phyloP scores from a whole-genome alignment of 2,113 vertebrate genomes.

The Cyprinodon variegatus region DNA sequence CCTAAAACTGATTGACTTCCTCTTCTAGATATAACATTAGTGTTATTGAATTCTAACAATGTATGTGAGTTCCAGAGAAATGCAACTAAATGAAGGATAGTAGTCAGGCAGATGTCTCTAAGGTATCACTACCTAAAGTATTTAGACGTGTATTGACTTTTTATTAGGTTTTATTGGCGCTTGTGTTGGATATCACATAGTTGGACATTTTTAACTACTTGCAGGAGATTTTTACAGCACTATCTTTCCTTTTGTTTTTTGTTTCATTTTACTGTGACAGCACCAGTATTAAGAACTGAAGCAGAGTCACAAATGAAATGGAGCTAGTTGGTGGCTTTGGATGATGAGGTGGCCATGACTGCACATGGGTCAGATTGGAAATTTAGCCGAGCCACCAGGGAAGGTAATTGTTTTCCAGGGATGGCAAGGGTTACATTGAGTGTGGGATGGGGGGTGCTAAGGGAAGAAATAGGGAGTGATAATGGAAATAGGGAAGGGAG shows the following conservation, averaged over 20 bases:
- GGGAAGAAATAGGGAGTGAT: constrained; percentile 45
- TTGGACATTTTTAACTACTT: constrained; percentile 9
- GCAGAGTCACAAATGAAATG: constrained; percentile 47
- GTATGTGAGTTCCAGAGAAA: too few relatives aligned
- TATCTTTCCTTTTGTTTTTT: constrained; percentile 25
- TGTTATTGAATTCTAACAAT: not conserved
- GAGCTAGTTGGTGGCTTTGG: constrained; percentile 33
- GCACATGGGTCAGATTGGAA: constrained; percentile 65
- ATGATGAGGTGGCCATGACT: constrained; percentile 60
- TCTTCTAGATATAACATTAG: not conserved
- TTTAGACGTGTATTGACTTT: constrained; percentile 25
- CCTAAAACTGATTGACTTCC: not conserved
- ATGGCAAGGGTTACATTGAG: constrained; percentile 52
- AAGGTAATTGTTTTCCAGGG: constrained; percentile 71
- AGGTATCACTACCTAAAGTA: not conserved
- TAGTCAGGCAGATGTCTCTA: not conserved
- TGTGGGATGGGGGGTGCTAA: constrained; percentile 3
- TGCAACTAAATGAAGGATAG: not conserved
- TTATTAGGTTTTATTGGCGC: constrained; percentile 7
- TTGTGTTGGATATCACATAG: not conserved
- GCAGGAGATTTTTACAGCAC: constrained; percentile 10
- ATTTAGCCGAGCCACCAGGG: constrained; percentile 43
- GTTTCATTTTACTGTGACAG: constrained; percentile 48
- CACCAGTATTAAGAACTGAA: constrained; percentile 26
- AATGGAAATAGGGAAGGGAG: constrained; percentile 27